Base-by-base conservation (phyloP, 2,888 invertebrate genomes). In the Pocota personata region DNA sequence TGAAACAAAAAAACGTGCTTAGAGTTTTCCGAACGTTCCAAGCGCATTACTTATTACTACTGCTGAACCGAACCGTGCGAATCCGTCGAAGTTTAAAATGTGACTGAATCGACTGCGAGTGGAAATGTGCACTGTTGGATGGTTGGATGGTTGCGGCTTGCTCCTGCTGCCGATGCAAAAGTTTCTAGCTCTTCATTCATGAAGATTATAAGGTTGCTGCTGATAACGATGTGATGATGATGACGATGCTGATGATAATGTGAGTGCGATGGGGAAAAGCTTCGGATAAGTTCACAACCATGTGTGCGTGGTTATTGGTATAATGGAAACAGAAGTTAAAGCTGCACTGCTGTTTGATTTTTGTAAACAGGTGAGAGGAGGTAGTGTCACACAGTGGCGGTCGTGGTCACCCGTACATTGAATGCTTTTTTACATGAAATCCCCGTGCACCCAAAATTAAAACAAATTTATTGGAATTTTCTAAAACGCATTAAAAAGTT, bases 11-110 rank as follows among this genome's bases (percentile, higher is more conserved):
- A 10, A 52, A 62, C 30, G 32, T 21, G 24, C 21, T 57, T 37
- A 62, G n/a, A 30, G 35, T 48, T 57, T 57, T 16, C 12, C 48
- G 46, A 58, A 46, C 46, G n/a, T 62, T 5, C 14, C 43, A 46
- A 40, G 30, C 48, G 60, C 16, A 35, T n/a, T n/a, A n/a, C 4
- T n/a, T n/a, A n/a, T 3, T 1, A n/a, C n/a, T n/a, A 14, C n/a
- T 24, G 21, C 30, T 43, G 8, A 71, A 82, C 79, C 86, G 82
- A 60, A 76, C 76, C 86, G 86, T 82, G 77, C 55, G 82, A 57
- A 82, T 57, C n/a, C 82, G 72, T 72, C 73, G 86, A 73, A 69
- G 77, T 73, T 72, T 77, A 77, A 82, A 82, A 73, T 82, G 77
- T 57, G 72, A 87, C 86, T 87, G 86, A 87, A 67, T 37, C 12